Conservation (phyloP, 2,888 invertebrate species). For the Tachina grossa region DNA sequence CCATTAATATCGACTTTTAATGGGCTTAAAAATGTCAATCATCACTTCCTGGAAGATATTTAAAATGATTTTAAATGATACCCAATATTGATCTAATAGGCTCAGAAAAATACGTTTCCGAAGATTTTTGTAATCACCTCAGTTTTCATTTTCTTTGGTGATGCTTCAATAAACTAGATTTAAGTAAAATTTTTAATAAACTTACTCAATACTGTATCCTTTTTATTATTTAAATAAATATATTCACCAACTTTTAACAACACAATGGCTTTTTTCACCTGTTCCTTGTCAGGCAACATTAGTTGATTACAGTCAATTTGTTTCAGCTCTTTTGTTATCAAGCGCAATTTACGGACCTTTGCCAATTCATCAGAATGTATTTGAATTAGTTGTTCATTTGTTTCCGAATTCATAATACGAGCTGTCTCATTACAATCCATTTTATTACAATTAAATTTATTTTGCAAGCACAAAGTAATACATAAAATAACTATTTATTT, state of each 20-base stretch:
- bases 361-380: conserved; percentile 74
- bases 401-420: conserved; percentile 75
- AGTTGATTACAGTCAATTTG: conserved; percentile 64
- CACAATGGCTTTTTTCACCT: conserved; percentile 68
- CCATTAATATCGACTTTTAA: no score
- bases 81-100: no score
- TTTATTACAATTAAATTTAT: conserved; percentile 6
- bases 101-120: no score
- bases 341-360: conserved; percentile 76
- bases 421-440: conserved; percentile 73
- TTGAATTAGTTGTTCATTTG: conserved; percentile 75
- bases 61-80: no score
- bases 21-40: no score
- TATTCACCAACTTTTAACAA: conserved; percentile 69
- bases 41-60: no score
- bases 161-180: no score
- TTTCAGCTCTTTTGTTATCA: conserved; percentile 76
- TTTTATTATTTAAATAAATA: conserved; percentile 65
- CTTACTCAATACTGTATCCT: conserved; percentile 68
- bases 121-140: no score
- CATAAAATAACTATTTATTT: no score
- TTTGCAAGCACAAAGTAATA: no score
- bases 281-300: conserved; percentile 64
- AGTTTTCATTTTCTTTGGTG: no score
- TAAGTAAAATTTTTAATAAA: background rate